These are phyloP conservation scores for Nothoprocta perdicaria DNA, from an alignment of 2,113 vertebrate genomes.

Conservation along the genomic window DNA sequence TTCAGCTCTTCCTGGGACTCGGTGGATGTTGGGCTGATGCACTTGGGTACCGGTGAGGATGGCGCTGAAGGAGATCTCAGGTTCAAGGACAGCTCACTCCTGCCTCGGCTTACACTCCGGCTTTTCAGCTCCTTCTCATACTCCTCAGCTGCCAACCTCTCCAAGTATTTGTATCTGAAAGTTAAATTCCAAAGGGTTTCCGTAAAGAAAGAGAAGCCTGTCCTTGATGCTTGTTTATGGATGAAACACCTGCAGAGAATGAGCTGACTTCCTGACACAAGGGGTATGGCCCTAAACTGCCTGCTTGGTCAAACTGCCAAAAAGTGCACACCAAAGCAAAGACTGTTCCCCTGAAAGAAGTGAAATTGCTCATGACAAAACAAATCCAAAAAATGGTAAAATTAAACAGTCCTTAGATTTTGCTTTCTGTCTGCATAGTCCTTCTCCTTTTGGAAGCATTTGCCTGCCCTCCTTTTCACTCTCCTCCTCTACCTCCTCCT, in stretches of 20 bases:
- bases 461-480: constrained; percentile 31
- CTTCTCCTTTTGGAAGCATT: constrained; percentile 59
- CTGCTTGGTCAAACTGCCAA: constrained; percentile 55
- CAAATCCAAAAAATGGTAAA: constrained; percentile 40
- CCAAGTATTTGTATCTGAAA: constrained; percentile 93
- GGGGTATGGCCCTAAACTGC: constrained; percentile 42
- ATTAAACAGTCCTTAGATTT: constrained; percentile 40
- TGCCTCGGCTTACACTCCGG: constrained; percentile 80
- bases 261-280: constrained; percentile 72
- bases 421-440: constrained; percentile 46
- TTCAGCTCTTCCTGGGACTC: constrained; percentile 76
- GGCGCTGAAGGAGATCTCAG: constrained; percentile 82
- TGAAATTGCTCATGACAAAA: constrained; percentile 66
- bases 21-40: constrained; percentile 72
- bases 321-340: constrained; percentile 32
- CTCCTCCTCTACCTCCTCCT: constrained; percentile 14
- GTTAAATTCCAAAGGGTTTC: constrained; percentile 84
- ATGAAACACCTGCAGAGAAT: constrained; percentile 79
- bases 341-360: constrained; percentile 56
- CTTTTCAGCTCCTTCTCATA: constrained; percentile 87
- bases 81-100: constrained; percentile 91
- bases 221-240: constrained; percentile 78
- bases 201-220: constrained; percentile 78
- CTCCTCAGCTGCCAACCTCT: constrained; percentile 88
- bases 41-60: constrained; percentile 68